Evolutionary conservation across 2,888 invertebrate genomes (phyloP), one percentile per base, ranked within the genome.

Genomic region (Drosophila hamatofila): DNA sequence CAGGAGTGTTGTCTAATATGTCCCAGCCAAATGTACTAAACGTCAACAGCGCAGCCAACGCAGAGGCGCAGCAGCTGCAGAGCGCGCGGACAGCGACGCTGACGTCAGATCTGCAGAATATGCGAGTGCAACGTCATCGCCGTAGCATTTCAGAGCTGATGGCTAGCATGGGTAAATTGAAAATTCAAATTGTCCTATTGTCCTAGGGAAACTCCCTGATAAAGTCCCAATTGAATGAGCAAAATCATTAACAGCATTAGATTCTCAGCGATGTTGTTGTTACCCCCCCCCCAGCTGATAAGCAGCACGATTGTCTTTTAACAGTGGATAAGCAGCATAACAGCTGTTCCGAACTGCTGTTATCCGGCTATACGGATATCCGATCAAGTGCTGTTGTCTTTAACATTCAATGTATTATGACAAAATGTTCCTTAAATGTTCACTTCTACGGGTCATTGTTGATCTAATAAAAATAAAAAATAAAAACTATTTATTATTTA

Each of bases 101-200:
- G 67, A 51, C 69, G 35, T 60, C 64, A 46, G 72, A 57, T 25
- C 14, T 73, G 70, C 80, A 70, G 14, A 51, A 55, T 14, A 33
- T 69, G 44, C 68, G 90, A 63, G 83, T 91, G 75, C 88, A 78
- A 78, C 92, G 91, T 72, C 93, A 93, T 86, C 92, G 92, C 68
- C 92, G 93, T 69, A 93, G 93, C 83, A 93, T 93, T 64, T 93
- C 93, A 75, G 92, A 93, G 85, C 89, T 93, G 78, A 92, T 93
- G 77, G 92, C 90, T 46, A 90, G 89, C 80, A 89, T 92, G 88
- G 92, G 93, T 92, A 93, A 90, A 21, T 77, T 62, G 9, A 9
- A 30, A 11, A 11, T 27, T 46, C 14, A 25, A 39, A 25, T 2
- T 39, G 27, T 37, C 30, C 9, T 9, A 57, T 39, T 30, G n/a